Conservation (phyloP, 2,888 invertebrate genomes). For the Adelphocoris suturalis region DNA sequence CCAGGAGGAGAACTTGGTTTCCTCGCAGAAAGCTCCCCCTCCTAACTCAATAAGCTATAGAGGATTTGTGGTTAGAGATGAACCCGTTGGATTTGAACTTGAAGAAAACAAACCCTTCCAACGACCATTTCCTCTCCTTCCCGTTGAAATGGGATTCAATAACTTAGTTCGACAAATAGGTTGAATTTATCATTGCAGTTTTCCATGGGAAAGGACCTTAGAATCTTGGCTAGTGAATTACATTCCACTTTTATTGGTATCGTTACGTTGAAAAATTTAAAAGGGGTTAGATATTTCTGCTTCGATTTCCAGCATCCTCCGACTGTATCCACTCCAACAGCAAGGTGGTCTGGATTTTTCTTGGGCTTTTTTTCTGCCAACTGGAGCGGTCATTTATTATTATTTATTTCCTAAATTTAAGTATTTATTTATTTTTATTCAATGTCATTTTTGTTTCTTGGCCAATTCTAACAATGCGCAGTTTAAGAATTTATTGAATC, state of each 20-base stretch:
- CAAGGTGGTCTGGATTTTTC: no score
- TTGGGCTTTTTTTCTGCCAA: no score
- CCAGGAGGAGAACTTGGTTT: conserved; percentile 50
- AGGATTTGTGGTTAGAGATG: conserved; percentile 60
- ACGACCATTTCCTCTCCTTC: neutral
- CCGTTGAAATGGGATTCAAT: conserved; percentile 53
- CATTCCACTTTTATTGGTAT: conserved; percentile 3
- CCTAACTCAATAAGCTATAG: conserved; percentile 59
- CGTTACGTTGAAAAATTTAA: neutral
- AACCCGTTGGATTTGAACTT: conserved; percentile 47
- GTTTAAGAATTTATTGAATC: no score
- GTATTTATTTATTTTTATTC: no score
- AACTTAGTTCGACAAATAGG: conserved; percentile 56
- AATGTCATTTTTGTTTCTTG: no score
- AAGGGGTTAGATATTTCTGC: neutral
- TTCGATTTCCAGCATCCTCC: neutral
- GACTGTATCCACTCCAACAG: no score
- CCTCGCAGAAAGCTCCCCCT: conserved; percentile 32
- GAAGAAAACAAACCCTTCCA: conserved; percentile 59
- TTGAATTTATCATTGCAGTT: conserved; percentile 61
- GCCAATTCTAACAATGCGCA: no score
- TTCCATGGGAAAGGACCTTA: neutral
- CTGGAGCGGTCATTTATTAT: no score
- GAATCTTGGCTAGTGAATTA: neutral
- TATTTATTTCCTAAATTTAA: no score